Evolutionary conservation across 2,113 vertebrate species (phyloP), one percentile per base, ranked within the genome.

Genomic region (Aplodontia rufa): DNA sequence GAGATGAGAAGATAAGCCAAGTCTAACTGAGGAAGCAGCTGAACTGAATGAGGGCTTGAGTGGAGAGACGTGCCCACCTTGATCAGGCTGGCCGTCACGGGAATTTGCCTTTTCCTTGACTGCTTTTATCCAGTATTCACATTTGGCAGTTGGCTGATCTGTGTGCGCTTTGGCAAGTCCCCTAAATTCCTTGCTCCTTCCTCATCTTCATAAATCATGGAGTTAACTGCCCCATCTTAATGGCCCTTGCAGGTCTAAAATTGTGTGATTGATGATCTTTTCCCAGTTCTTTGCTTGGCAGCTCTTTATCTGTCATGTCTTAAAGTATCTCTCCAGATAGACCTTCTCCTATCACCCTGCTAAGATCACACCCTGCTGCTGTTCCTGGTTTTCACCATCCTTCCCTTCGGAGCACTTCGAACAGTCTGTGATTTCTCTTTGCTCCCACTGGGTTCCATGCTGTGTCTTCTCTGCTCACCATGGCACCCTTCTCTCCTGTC

Each of bases 301-400:
- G 4, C 35, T 82, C 32, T 32, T 71, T 58, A 28, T 8, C 94
- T 93, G 35, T 83, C 37, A 10, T 8, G 12, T 60, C 32, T 37
- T 72, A 32, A 51, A 19, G 49, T 32, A 30, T 17, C 19, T 68
- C 11, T 94, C 20, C 28, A 32, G 20, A 90, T 58, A 81, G 55
- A 58, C 49, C 24, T 32, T 58, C 62, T 22, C 64, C 40, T 16
- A 11, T 20, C 26, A 37, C 26, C 37, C 12, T 12, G 1, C 28
- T 40, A 8, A 1, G 3, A 37, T 14, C 47, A 24, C 10, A 3
- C 45, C 0, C 0, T 1, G 0, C 20, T 16, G 16, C 40, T 24
- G 0, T 22, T 42, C 28, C 4, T 75, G 62, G 9, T 35, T 78
- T 35, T 58, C 35, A 40, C 14, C 24, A 19, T 13, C 6, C 1